Conservation (phyloP, 2,113 vertebrate genomes). For the Puntigrus tetrazona region DNA sequence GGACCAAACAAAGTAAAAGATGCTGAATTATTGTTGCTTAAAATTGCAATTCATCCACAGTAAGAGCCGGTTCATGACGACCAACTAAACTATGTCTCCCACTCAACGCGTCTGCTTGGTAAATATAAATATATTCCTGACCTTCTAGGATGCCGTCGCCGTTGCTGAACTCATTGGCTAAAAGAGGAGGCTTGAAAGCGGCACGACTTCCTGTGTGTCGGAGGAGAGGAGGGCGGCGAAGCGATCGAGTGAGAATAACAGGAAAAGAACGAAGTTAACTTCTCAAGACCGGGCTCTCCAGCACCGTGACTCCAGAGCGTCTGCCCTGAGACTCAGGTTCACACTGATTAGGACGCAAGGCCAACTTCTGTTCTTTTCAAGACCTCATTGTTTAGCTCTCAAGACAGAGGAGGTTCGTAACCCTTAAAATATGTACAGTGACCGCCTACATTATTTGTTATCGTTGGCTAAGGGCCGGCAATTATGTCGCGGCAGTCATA, state of each 20-base stretch:
- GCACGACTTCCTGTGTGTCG: background rate
- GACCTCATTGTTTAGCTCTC: background rate
- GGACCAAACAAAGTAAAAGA: background rate
- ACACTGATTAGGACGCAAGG: background rate
- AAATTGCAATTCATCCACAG: background rate
- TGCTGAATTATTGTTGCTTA: background rate
- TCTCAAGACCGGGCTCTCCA: conserved; percentile 20
- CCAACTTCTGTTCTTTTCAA: background rate
- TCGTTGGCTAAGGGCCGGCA: background rate
- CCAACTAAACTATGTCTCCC: background rate
- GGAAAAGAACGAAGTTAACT: conserved; percentile 54
- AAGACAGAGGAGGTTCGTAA: background rate
- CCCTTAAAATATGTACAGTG: background rate
- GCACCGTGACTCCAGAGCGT: background rate
- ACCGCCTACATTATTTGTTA: background rate
- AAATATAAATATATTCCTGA: background rate
- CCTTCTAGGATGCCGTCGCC: background rate
- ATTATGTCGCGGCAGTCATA: background rate
- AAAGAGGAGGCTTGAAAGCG: background rate
- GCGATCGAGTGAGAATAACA: conserved; percentile 40
- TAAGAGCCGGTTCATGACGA: background rate
- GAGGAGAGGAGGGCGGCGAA: background rate
- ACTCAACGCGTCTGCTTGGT: background rate
- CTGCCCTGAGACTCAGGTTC: conserved; percentile 25
- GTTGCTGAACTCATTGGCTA: background rate